Evolutionary conservation across 2,888 invertebrate genomes (phyloP).

Genomic region (Halocaridina rubra): DNA sequence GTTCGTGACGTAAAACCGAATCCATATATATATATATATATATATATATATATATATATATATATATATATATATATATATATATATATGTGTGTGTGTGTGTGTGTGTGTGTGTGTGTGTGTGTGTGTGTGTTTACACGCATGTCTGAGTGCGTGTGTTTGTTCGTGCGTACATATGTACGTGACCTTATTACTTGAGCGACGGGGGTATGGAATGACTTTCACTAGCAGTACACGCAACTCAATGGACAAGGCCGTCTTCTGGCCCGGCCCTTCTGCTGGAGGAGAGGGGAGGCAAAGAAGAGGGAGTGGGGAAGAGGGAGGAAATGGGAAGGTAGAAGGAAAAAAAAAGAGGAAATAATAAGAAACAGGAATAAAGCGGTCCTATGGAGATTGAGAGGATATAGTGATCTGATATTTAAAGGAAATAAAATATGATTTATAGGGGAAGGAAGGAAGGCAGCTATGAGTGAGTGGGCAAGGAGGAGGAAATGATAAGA

Average conservation of each 20-base stretch:
- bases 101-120: neutral
- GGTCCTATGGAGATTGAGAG: no score
- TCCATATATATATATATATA: neutral
- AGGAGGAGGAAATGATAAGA: no score
- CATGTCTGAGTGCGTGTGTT: slow-evolving; percentile 19
- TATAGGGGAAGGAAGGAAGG: no score
- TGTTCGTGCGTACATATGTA: slow-evolving; percentile 7
- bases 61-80: neutral
- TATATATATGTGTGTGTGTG: neutral
- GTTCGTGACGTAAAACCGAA: no score
- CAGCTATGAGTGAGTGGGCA: no score
- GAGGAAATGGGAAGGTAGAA: neutral
- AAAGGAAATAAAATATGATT: no score
- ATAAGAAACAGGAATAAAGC: no score
- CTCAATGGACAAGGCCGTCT: slow-evolving; percentile 41
- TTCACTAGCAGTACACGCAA: slow-evolving; percentile 51
- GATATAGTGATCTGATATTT: no score
- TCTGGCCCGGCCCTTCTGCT: neutral
- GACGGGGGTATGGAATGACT: slow-evolving; percentile 31
- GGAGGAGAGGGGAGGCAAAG: neutral
- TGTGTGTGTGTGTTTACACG: no score
- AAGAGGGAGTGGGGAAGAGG: neutral
- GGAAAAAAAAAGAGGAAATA: neutral
- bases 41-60: neutral
- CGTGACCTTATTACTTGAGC: slow-evolving; percentile 47